phyloP scores from a whole-genome alignment of 2,888 invertebrate genomes.

The Eudemis profundana region DNA sequence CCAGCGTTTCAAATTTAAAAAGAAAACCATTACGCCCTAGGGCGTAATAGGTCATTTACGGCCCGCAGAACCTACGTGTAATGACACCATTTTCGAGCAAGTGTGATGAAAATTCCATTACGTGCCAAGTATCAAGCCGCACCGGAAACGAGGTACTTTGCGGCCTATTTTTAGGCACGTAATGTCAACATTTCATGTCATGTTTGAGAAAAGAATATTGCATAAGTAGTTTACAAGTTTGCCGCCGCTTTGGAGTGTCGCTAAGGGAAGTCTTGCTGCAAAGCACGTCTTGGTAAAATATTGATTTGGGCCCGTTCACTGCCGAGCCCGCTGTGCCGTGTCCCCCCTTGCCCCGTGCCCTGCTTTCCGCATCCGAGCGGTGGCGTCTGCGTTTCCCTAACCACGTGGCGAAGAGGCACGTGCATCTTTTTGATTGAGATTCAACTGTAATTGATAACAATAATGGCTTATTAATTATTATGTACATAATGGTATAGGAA shows the following conservation, averaged over 20 bases:
- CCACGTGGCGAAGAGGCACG: constrained; percentile 30
- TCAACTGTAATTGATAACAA: background rate
- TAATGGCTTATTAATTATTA: background rate
- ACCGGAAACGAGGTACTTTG: too few species aligned
- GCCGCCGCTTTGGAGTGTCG: background rate
- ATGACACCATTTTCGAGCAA: too few species aligned
- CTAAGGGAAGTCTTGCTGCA: constrained; percentile 33
- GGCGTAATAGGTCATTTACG: too few species aligned
- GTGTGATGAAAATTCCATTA: too few species aligned
- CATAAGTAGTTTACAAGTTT: background rate
- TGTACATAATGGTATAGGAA: too few species aligned
- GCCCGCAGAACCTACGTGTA: too few species aligned
- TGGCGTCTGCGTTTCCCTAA: constrained; percentile 31
- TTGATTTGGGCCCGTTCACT: constrained; percentile 65
- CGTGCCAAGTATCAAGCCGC: too few species aligned
- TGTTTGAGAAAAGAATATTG: background rate
- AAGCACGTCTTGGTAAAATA: constrained; percentile 60
- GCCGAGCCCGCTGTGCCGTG: constrained; percentile 55
- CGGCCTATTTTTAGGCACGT: too few species aligned
- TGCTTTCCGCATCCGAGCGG: constrained; percentile 47
- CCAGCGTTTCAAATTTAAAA: too few species aligned
- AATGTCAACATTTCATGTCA: too few species aligned
- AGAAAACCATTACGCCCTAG: too few species aligned
- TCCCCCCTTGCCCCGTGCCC: constrained; percentile 50
- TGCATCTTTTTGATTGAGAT: constrained; percentile 2